Evolutionary conservation across 2,888 invertebrate species (phyloP).

Genomic region (Tinea pellionella): DNA sequence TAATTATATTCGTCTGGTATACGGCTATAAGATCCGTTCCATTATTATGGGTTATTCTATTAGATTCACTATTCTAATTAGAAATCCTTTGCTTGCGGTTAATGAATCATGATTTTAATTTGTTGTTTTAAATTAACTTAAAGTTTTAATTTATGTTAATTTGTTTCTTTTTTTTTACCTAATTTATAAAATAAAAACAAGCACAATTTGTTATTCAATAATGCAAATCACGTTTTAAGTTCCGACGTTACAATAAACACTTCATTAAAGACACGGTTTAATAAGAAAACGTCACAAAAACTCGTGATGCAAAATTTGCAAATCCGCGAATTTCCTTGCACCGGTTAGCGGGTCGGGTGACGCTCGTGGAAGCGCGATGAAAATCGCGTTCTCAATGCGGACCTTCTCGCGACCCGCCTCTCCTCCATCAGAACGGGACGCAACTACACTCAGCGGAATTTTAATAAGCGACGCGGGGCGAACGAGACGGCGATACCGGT

Average conservation of each 20-base stretch:
- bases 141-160: constrained; percentile 2
- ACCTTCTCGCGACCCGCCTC: constrained; percentile 46
- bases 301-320: constrained; percentile 23
- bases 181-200: neutral
- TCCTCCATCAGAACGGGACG: constrained; percentile 56
- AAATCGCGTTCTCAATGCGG: constrained; percentile 62
- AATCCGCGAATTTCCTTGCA: constrained; percentile 23
- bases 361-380: constrained; percentile 59
- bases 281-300: neutral
- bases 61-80: constrained; percentile 18
- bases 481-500: constrained; percentile 55
- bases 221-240: neutral
- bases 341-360: constrained; percentile 40
- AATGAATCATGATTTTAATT: constrained; percentile 19
- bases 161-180: neutral
- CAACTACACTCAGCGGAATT: constrained; percentile 62
- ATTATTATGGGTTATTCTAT: neutral
- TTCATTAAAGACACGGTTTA: neutral
- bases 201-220: neutral
- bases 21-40: neutral
- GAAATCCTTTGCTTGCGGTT: constrained; percentile 18
- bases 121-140: constrained; percentile 9
- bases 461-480: constrained; percentile 66
- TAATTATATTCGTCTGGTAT: neutral
- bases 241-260: neutral